Base-by-base conservation (phyloP, 2,888 invertebrate species). In the Nebria brevicollis region DNA sequence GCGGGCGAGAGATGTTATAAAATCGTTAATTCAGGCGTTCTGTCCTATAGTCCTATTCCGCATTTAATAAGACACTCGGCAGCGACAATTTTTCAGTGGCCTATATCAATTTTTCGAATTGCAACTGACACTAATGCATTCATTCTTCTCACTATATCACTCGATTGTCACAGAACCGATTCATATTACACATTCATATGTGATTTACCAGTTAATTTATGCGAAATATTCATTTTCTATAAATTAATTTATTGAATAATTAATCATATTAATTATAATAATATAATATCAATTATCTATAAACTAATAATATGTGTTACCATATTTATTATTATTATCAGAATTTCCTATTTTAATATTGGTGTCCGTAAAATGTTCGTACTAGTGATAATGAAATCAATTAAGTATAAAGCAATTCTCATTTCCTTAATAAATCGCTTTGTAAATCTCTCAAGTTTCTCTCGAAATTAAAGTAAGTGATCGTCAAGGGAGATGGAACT, bases 101-200 rank as follows among this genome's bases (percentile, higher is more conserved):
- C 54, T 13, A 54, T 54, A 3, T 54, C 54, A 13, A 54, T 54
- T 13, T 13, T 54, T 43, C 7, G 75, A 78, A 42, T 74, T 80
- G 80, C 75, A 70, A 64, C 72, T 75, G 80, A 75, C 80, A 80
- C 75, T 80, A 80, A 80, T 80, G 68, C 75, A 80, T 80, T 80
- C 20, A 70, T 75, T 75, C 75, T 80, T 80, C 75, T 80, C 80
- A 75, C 75, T 75, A 80, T 75, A 70, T 75, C 74, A 64, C 43
- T 68, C 65, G 25, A 34, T n/a, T 54, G 54, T 54, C 34, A 20
- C 20, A 20, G 20, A 20, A 20, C 20, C 20, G 20, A 20, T 20
- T 20, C 20, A 34, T 34, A 34, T 5, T 34, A 34, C 5, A 34
- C 20, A 43, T 43, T 43, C 10, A 8, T 2, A 13, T 13, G 54